Evolutionary conservation across 2,888 invertebrate species (phyloP).

Genomic region (Erebia aethiops): DNA sequence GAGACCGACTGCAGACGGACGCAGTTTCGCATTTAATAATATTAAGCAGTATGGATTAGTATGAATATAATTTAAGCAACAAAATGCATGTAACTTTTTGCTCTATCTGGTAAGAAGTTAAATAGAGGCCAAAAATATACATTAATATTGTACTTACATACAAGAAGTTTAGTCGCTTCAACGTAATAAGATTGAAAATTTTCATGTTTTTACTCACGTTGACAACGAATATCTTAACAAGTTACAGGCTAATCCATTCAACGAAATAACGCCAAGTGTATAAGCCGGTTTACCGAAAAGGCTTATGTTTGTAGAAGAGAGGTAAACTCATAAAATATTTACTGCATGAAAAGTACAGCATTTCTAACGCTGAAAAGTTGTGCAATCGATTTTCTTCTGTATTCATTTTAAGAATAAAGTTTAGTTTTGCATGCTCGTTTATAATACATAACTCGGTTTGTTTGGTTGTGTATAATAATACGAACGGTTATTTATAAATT

Average conservation of each 20-base stretch:
- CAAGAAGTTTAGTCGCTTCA: neutral
- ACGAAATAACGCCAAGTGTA: conserved; percentile 38
- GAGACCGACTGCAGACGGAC: too few species aligned
- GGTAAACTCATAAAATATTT: conserved; percentile 39
- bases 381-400: neutral
- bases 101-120: too few species aligned
- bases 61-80: too few species aligned
- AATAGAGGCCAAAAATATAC: too few species aligned
- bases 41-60: too few species aligned
- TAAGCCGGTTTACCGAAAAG: conserved; percentile 37
- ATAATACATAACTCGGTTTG: neutral
- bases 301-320: conserved; percentile 36
- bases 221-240: conserved; percentile 23
- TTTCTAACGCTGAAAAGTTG: neutral
- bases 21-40: too few species aligned
- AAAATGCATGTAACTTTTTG: too few species aligned
- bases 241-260: conserved; percentile 36
- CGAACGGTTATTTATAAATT: conserved; percentile 26
- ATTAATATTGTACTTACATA: neutral
- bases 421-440: conserved; percentile 1
- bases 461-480: neutral
- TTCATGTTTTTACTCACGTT: neutral
- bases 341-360: conserved; percentile 22
- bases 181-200: conserved; percentile 5
- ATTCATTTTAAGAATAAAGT: neutral